Evolutionary conservation across 2,113 vertebrate genomes (phyloP), one percentile per base, ranked within the genome.

Genomic region (Oxygymnocypris stewartii): DNA sequence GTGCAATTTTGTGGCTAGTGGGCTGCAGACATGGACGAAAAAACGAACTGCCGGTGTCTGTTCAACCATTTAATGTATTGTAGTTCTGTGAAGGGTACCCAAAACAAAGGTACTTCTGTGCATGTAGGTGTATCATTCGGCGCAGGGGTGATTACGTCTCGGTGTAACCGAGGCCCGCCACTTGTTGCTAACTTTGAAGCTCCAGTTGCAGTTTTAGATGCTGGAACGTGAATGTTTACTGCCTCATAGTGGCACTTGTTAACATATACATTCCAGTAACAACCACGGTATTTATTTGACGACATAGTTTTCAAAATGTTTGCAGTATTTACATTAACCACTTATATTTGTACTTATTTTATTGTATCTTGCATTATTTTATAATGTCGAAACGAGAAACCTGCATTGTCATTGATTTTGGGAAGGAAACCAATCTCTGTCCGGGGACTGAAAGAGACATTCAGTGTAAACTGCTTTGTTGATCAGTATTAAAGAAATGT

Each of bases 181-280:
- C 79, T 67, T 74, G 67, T 85, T 85, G 86, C 71, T 85, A 74
- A 69, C 80, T 49, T 31, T 44, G 37, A 89, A 79, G 83, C 83
- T 79, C 84, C 83, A 85, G 79, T 87, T 88, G 92, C 90, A 90
- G 92, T 90, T 93, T 91, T 89, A 91, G 76, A 78, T 78, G 73
- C 84, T 90, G 90, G 90, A 94, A 92, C 92, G 92, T 93, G 92
- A 91, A 90, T 90, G 90, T 94, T 93, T 94, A 91, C 92, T 93
- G 94, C 91, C 93, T 91, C 91, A 92, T 93, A 93, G 92, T 93
- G 94, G 91, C 91, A 89, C 71, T 89, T 92, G 90, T 91, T 47
- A 85, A 90, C 87, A 93, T 92, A 89, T 92, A 92, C 94, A 94
- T 94, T 93, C 90, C 91, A 91, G 89, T 91, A 91, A 86, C 51